Evolutionary conservation across 2,113 vertebrate species (phyloP).

Genomic region (Madoqua kirkii): DNA sequence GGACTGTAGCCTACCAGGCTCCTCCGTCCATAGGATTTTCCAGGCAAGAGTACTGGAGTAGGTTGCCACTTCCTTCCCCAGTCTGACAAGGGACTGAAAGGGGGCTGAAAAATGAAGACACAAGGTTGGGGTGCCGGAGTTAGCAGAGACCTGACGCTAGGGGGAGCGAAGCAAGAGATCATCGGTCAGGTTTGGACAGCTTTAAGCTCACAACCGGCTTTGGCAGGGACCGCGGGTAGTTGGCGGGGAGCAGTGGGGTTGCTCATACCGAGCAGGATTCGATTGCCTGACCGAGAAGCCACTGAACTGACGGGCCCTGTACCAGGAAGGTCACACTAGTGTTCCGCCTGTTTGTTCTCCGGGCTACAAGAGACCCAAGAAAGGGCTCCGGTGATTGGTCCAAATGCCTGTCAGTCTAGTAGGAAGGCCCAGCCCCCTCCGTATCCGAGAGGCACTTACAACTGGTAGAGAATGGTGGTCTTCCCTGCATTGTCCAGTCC

Average conservation of each 20-base stretch:
- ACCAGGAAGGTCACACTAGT: neutral
- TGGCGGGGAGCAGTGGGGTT: neutral
- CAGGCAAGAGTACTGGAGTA: neutral
- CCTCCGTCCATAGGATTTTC: neutral
- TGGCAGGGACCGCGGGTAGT: neutral
- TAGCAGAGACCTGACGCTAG: neutral
- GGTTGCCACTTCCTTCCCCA: neutral
- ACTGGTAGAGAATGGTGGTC: constrained; percentile 89
- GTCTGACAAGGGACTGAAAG: neutral
- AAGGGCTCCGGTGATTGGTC: constrained; percentile 16
- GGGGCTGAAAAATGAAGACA: neutral
- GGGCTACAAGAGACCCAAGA: neutral
- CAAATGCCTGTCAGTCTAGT: neutral
- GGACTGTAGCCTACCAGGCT: neutral
- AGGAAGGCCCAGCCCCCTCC: neutral
- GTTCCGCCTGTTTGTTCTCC: neutral
- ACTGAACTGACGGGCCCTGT: neutral
- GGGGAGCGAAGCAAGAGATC: neutral
- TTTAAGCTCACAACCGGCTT: accelerated
- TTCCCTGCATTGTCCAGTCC: constrained; percentile 90
- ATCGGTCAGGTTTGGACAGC: neutral
- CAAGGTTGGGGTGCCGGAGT: neutral
- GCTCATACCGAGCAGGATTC: neutral
- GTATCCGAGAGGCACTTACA: constrained; percentile 78
- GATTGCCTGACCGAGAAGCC: neutral